Conservation (phyloP, 1,140 invertebrate species). For the Lordiphosa clarofinis region DNA sequence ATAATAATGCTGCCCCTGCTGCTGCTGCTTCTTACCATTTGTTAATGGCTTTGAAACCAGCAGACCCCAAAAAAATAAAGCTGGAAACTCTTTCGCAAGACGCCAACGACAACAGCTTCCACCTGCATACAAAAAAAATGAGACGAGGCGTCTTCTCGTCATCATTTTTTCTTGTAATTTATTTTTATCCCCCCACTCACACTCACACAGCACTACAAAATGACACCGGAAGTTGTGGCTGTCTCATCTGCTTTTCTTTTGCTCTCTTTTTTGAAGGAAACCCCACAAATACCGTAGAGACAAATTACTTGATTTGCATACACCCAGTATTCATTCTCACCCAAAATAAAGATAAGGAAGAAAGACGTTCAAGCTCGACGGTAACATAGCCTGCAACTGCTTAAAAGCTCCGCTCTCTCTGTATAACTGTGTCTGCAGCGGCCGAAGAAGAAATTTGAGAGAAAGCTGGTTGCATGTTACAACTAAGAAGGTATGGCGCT, state of each 20-base stretch:
- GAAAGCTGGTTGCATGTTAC: too few species aligned
- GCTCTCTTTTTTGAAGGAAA: conserved; percentile 32
- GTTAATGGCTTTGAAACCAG: conserved; percentile 73
- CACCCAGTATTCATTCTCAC: conserved; percentile 28
- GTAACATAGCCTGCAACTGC: too few species aligned
- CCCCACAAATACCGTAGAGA: conserved; percentile 55
- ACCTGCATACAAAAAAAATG: conserved; percentile 50
- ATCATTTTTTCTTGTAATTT: conserved; percentile 52
- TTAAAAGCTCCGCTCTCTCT: background rate
- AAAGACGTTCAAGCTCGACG: too few species aligned
- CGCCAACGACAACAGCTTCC: conserved; percentile 60
- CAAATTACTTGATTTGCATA: conserved; percentile 77
- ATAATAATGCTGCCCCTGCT: conserved; percentile 31
- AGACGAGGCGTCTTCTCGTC: conserved; percentile 43
- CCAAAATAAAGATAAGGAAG: background rate
- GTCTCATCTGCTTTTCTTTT: conserved; percentile 46
- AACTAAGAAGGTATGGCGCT: too few species aligned
- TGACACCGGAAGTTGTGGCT: conserved; percentile 73
- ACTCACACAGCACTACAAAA: conserved; percentile 29
- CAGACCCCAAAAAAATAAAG: conserved; percentile 28
- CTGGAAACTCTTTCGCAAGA: conserved; percentile 72
- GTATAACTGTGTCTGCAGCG: too few species aligned
- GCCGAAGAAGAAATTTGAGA: too few species aligned
- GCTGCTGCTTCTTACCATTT: conserved; percentile 63
- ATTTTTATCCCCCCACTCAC: conserved; percentile 63